Percentiles rank a stretch among this genome's conserved stretches.
phyloP scores from a whole-genome alignment of 2,888 invertebrate species.

The Lymantria monacha region DNA sequence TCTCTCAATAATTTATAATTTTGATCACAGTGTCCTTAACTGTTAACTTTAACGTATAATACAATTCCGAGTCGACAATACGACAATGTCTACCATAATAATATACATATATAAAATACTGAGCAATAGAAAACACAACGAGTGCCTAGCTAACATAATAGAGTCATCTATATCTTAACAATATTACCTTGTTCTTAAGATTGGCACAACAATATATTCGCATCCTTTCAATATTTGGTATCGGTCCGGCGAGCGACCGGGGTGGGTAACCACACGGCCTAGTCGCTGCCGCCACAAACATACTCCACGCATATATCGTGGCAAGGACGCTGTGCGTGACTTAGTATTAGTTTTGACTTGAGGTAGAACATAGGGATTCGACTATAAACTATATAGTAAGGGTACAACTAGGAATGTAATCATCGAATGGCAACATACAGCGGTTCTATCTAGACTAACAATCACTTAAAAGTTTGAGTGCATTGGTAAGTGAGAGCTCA shows the following conservation, averaged over 20 bases:
- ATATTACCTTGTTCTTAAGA: constrained; percentile 74
- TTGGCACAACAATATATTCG: constrained; percentile 73
- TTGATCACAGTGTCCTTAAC: constrained; percentile 81
- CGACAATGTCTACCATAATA: constrained; percentile 50
- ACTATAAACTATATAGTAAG: constrained; percentile 71
- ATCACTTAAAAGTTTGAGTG: constrained; percentile 53
- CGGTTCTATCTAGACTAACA: constrained; percentile 63
- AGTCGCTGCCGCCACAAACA: constrained; percentile 17
- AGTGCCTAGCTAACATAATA: constrained; percentile 71
- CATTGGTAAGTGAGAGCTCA: constrained; percentile 42
- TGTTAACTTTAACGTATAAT: constrained; percentile 79
- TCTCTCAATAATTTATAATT: constrained; percentile 83
- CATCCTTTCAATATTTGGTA: constrained; percentile 76
- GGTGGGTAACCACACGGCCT: constrained; percentile 9
- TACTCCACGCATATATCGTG: constrained; percentile 34
- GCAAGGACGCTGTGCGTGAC: constrained; percentile 69
- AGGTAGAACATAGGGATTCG: constrained; percentile 78
- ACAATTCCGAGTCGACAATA: constrained; percentile 74
- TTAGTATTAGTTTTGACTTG: constrained; percentile 75
- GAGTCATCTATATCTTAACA: constrained; percentile 74
- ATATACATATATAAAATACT: constrained; percentile 69
- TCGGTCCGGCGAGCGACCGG: constrained; percentile 30
- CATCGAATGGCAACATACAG: constrained; percentile 74
- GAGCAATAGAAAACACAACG: constrained; percentile 78
- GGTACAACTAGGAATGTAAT: constrained; percentile 78